phyloP scores from a whole-genome alignment of 1,140 invertebrate species.

The Drosophila sechellia region DNA sequence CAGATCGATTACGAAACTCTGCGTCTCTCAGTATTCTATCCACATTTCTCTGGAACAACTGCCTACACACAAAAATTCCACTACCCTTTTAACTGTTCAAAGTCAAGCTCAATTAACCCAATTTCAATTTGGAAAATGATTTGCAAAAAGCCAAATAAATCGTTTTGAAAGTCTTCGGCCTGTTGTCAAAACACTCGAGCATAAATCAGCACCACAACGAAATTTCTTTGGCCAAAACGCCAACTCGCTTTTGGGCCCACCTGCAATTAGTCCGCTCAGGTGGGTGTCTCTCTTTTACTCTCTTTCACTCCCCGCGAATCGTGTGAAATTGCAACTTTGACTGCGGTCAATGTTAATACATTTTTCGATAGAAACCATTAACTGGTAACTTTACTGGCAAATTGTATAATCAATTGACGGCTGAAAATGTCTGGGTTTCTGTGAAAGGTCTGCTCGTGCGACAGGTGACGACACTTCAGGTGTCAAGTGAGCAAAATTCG shows the following conservation, averaged over 20 bases:
- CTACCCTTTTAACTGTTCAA: constrained; percentile 42
- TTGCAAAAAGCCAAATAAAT: constrained; percentile 49
- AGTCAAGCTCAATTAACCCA: constrained; percentile 68
- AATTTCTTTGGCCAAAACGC: constrained; percentile 52
- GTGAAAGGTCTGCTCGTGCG: constrained; percentile 42
- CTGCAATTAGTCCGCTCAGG: constrained; percentile 59
- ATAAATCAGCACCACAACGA: constrained; percentile 64
- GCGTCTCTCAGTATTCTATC: constrained; percentile 4
- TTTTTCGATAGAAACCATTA: constrained; percentile 5
- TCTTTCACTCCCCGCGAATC: not conserved
- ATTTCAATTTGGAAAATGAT: constrained; percentile 59
- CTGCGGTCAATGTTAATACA: constrained; percentile 30
- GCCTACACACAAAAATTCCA: constrained; percentile 43
- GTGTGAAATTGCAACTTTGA: constrained; percentile 44
- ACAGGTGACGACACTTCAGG: constrained; percentile 50
- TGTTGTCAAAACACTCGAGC: constrained; percentile 63
- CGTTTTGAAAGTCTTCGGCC: constrained; percentile 53
- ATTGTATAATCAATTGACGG: constrained; percentile 47
- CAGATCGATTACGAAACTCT: constrained; percentile 11
- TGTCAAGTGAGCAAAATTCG: constrained; percentile 64
- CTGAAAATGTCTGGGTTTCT: constrained; percentile 17
- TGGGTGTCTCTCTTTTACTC: constrained; percentile 42
- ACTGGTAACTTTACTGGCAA: constrained; percentile 30
- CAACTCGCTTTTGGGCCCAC: constrained; percentile 53
- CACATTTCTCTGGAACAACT: constrained; percentile 3